phyloP scores from a whole-genome alignment of 2,888 invertebrate genomes.

The Tetramorium bicarinatum region DNA sequence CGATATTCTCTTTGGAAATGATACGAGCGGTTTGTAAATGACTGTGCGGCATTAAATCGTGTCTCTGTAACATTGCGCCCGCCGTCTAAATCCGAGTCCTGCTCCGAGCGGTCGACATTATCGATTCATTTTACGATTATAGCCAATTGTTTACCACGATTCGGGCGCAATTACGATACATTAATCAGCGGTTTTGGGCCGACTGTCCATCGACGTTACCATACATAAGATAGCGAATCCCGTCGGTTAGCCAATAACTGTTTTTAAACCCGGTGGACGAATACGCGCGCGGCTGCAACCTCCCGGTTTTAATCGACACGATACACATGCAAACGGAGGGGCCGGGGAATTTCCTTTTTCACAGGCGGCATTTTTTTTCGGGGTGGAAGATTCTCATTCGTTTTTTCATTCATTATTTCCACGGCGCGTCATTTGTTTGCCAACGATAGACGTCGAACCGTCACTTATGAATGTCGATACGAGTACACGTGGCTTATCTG shows the following conservation, averaged over 20 bases:
- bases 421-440: constrained; percentile 42
- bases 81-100: constrained; percentile 18
- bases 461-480: constrained; percentile 51
- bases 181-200: constrained; percentile 30
- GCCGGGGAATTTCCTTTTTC: background rate
- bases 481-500: constrained; percentile 45
- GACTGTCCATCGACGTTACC: background rate
- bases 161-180: constrained; percentile 31
- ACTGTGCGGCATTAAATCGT: constrained; percentile 27
- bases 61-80: constrained; percentile 9
- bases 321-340: background rate
- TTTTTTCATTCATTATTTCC: constrained; percentile 36
- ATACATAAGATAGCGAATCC: constrained; percentile 35
- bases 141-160: constrained; percentile 50
- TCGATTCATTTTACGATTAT: constrained; percentile 54
- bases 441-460: constrained; percentile 42
- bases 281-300: too few relatives aligned
- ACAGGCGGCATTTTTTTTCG: background rate
- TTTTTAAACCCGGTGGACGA: constrained; percentile 14
- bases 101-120: constrained; percentile 31
- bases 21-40: constrained; percentile 51
- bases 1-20: constrained; percentile 45
- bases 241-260: background rate
- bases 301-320: background rate
- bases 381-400: background rate